Evolutionary conservation across 53 echinoderm and acorn worm genomes (phyloP).

Genomic region (Astropecten irregularis): DNA sequence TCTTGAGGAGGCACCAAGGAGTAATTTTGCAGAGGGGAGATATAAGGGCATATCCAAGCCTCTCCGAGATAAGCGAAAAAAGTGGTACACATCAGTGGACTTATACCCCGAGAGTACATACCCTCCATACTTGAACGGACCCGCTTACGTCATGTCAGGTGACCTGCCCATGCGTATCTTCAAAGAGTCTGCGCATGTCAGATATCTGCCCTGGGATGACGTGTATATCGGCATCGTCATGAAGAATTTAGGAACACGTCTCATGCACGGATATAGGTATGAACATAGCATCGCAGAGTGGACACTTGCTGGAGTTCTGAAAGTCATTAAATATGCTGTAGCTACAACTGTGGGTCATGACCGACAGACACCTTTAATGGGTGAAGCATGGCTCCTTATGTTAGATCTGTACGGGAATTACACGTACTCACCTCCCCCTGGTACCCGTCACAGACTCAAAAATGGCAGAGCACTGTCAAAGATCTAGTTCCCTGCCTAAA

Average conservation of each 20-base stretch:
- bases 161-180: slow-evolving; percentile 54
- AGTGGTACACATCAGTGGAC: slow-evolving; percentile 52
- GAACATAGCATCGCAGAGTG: too few relatives aligned
- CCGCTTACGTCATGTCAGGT: slow-evolving; percentile 63
- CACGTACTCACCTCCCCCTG: too few relatives aligned
- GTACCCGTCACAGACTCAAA: too few relatives aligned
- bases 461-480: too few relatives aligned
- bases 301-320: too few relatives aligned
- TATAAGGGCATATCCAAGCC: slow-evolving; percentile 23
- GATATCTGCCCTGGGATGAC: slow-evolving; percentile 57
- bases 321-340: too few relatives aligned
- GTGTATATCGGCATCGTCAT: slow-evolving; percentile 58
- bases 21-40: slow-evolving; percentile 38
- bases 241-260: background rate
- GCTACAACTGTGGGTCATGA: too few relatives aligned
- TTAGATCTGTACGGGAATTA: too few relatives aligned
- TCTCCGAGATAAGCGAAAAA: background rate
- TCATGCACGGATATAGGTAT: background rate
- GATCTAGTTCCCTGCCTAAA: too few relatives aligned
- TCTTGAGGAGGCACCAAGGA: background rate
- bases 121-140: slow-evolving; percentile 65
- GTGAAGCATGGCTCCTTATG: too few relatives aligned
- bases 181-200: slow-evolving; percentile 22
- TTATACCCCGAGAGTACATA: slow-evolving; percentile 45
- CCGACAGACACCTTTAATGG: too few relatives aligned